Percentiles rank a stretch among this genome's conserved stretches.
Conservation (phyloP, 2,113 vertebrate genomes). For the Burhinus bistriatus region DNA sequence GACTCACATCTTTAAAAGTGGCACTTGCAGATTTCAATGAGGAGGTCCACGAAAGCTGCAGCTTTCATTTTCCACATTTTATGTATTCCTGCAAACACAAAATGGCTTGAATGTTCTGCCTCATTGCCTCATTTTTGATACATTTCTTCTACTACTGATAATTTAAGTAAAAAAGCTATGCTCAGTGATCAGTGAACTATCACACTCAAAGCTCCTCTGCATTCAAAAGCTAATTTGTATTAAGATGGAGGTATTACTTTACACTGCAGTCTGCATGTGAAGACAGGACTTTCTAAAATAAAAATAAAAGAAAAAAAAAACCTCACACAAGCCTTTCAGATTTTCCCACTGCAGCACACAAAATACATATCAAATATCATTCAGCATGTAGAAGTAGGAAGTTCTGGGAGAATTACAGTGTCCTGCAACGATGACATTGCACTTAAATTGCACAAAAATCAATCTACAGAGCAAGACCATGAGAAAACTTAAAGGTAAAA, state of each 20-base stretch:
- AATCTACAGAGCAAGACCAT: neutral
- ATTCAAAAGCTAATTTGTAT: neutral
- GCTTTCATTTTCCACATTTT: neutral
- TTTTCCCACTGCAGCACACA: neutral
- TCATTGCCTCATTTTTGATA: conserved; percentile 26
- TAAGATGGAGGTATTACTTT: neutral
- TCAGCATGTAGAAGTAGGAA: neutral
- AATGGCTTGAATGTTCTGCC: neutral
- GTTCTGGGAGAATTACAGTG: neutral
- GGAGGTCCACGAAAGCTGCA: neutral
- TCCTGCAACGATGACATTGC: neutral
- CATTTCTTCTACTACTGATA: neutral
- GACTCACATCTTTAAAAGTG: neutral
- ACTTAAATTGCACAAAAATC: neutral
- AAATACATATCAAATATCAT: neutral
- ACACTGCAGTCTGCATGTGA: neutral
- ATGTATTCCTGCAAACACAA: neutral
- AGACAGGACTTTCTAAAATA: neutral
- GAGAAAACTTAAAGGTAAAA: neutral
- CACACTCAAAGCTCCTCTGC: neutral
- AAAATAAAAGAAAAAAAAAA: neutral
- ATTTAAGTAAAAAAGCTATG: neutral
- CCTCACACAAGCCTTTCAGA: neutral
- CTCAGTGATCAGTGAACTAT: conserved; percentile 1
- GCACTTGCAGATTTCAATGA: neutral